phyloP scores from a whole-genome alignment of 2,888 invertebrate species.

The Xylota segnis region DNA sequence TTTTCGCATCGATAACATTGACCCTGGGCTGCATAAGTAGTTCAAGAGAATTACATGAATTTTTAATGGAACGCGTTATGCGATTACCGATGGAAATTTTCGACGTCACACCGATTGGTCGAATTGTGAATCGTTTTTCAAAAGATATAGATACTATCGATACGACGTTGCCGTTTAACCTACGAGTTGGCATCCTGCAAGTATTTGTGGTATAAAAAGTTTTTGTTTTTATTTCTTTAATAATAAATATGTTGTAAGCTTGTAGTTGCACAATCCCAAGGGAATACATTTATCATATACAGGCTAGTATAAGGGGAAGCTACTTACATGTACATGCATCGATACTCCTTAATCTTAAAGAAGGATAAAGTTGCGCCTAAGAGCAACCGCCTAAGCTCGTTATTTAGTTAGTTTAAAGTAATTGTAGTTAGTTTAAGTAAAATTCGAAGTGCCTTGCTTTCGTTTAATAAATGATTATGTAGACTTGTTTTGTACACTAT shows the following conservation, averaged over 20 bases:
- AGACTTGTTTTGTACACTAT: no score
- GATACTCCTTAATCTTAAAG: background rate
- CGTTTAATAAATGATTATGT: no score
- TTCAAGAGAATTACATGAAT: conserved; percentile 86
- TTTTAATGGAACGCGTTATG: conserved; percentile 87
- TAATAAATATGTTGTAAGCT: background rate
- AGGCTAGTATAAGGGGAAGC: no score
- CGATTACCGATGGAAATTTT: conserved; percentile 90
- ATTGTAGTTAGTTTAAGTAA: no score
- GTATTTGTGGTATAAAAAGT: conserved; percentile 84
- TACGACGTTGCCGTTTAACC: conserved; percentile 85
- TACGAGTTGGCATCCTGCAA: conserved; percentile 83
- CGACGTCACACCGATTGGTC: conserved; percentile 91
- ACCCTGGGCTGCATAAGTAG: conserved; percentile 85
- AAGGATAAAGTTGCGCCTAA: no score
- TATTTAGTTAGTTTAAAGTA: no score
- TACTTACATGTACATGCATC: no score
- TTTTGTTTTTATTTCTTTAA: conserved; percentile 1
- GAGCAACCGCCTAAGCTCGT: no score
- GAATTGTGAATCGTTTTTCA: conserved; percentile 89
- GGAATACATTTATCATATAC: background rate
- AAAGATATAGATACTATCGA: conserved; percentile 87
- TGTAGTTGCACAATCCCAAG: background rate
- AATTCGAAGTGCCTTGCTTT: no score
- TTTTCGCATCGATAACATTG: conserved; percentile 80